These are phyloP conservation scores for Macrobrachium rosenbergii DNA, from an alignment of 1,140 invertebrate genomes.

Conservation along the genomic window DNA sequence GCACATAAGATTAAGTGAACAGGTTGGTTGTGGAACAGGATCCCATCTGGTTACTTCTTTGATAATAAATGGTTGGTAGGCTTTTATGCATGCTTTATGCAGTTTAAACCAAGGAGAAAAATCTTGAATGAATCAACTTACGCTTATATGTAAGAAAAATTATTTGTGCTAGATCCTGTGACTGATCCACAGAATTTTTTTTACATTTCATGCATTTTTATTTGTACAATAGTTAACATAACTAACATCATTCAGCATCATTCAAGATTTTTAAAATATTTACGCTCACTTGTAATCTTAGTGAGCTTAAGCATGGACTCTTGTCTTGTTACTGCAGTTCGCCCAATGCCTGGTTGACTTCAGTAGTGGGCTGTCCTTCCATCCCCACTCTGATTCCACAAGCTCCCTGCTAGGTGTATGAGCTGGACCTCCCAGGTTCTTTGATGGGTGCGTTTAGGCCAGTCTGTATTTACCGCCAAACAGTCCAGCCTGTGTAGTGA, in stretches of 20 bases:
- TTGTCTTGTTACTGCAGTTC: constrained; percentile 75
- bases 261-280: constrained; percentile 41
- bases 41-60: background rate
- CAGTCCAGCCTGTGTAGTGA: constrained; percentile 57
- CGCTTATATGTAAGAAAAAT: too few relatives aligned
- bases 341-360: constrained; percentile 84
- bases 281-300: constrained; percentile 44
- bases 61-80: background rate
- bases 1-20: background rate
- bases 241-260: background rate
- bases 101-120: background rate
- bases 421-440: constrained; percentile 59
- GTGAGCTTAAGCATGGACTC: constrained; percentile 53
- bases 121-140: too few relatives aligned
- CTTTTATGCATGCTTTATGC: constrained; percentile 9
- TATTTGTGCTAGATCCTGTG: too few relatives aligned
- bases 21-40: background rate
- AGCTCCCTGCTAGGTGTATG: constrained; percentile 59
- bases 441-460: constrained; percentile 49
- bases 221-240: too few relatives aligned
- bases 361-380: constrained; percentile 71
- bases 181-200: too few relatives aligned
- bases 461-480: constrained; percentile 57
- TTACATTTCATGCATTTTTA: too few relatives aligned
- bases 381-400: constrained; percentile 66